Evolutionary conservation across 2,888 invertebrate genomes (phyloP).

Genomic region (Napeogenes sylphis): DNA sequence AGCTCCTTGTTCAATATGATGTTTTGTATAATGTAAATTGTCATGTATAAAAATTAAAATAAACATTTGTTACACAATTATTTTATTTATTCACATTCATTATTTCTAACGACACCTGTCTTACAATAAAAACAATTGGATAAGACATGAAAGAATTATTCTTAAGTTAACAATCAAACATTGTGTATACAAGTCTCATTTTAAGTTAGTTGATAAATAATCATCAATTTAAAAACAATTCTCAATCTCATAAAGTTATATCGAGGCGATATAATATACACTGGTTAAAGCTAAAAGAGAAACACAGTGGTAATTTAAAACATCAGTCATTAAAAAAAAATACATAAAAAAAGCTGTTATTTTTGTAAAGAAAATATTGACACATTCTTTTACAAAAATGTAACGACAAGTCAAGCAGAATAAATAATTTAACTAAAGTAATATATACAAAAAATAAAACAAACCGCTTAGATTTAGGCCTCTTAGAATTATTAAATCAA

Average conservation of each 20-base stretch:
- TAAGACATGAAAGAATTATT: neutral
- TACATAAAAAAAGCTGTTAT: neutral
- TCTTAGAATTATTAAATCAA: neutral
- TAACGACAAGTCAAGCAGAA: conserved; percentile 36
- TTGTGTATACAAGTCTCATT: neutral
- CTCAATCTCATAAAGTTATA: neutral
- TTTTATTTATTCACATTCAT: neutral
- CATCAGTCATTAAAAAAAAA: neutral
- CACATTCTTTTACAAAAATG: neutral
- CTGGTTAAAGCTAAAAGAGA: neutral
- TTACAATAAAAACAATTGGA: neutral
- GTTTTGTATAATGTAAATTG: too few relatives aligned
- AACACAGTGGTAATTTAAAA: neutral
- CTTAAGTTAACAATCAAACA: neutral
- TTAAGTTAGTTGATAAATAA: neutral
- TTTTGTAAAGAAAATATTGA: neutral
- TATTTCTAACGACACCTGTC: neutral
- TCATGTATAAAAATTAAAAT: neutral
- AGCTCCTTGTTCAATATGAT: too few relatives aligned
- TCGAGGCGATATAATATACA: neutral
- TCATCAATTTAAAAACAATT: neutral
- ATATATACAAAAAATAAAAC: conserved; percentile 10
- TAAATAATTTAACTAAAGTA: conserved; percentile 23
- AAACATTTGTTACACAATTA: neutral
- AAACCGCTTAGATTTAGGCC: conserved; percentile 12